A percentile compares a stretch with the other conserved stretches of the same genome.
Conservation (phyloP, 2,888 invertebrate species). For the Drosophila vallismaia region DNA sequence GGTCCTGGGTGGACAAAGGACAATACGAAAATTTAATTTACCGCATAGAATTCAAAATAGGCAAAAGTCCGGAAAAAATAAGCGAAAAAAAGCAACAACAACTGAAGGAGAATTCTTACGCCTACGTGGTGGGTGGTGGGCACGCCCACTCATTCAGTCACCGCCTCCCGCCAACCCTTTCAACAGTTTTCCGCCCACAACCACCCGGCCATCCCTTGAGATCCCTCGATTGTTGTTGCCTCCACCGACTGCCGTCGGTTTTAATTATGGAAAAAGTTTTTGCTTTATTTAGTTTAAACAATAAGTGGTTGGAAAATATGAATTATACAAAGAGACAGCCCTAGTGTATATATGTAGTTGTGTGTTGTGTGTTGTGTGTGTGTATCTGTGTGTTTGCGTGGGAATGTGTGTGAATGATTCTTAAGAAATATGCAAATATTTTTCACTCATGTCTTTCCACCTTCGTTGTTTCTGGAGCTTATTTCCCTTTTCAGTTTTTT, state of each 20-base stretch:
- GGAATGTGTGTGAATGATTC: conserved; percentile 44
- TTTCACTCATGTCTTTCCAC: conserved; percentile 27
- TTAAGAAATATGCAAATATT: conserved; percentile 69
- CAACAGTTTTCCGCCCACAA: neutral
- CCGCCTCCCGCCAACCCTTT: neutral
- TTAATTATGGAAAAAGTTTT: conserved; percentile 77
- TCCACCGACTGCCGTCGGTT: conserved; percentile 60
- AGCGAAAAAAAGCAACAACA: conserved; percentile 34
- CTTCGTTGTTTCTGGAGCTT: conserved; percentile 8
- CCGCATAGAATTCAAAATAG: conserved; percentile 67
- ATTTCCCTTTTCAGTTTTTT: conserved; percentile 19
- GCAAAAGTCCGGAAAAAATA: conserved; percentile 42
- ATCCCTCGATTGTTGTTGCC: conserved; percentile 36
- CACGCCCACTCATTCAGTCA: conserved; percentile 6
- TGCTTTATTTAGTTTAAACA: conserved; percentile 75
- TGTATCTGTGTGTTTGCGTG: conserved; percentile 11
- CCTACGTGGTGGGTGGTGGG: conserved; percentile 41
- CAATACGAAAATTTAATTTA: conserved; percentile 71
- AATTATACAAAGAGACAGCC: conserved; percentile 64
- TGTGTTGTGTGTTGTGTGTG: conserved; percentile 23
- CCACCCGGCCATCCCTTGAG: conserved; percentile 11
- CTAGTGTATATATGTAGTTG: conserved; percentile 3
- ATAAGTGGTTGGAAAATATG: conserved; percentile 75
- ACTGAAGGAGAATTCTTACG: conserved; percentile 59
- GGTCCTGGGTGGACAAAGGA: conserved; percentile 40